Conservation (phyloP, 2,888 invertebrate genomes). For the Digitonthophagus gazella region DNA sequence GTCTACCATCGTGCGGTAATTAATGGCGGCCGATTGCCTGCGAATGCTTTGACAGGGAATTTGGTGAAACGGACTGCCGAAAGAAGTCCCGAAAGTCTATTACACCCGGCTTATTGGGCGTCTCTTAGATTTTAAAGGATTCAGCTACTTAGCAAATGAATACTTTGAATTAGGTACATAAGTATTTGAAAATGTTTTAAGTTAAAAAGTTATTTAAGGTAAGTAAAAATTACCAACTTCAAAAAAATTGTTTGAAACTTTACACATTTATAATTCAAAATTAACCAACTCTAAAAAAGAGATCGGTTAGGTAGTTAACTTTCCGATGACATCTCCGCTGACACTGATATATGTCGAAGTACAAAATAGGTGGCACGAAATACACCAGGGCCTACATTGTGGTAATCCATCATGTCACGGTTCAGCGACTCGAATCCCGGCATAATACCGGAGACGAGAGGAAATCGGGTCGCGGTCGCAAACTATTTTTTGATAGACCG, state of each 20-base stretch:
- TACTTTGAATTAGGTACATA: neutral
- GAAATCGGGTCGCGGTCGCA: neutral
- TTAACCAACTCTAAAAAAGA: neutral
- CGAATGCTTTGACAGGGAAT: conserved; percentile 12
- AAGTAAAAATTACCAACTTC: too few species aligned
- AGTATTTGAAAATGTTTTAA: too few species aligned
- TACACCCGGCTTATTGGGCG: neutral
- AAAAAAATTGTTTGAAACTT: too few species aligned
- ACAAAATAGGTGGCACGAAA: neutral
- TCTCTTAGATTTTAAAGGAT: neutral
- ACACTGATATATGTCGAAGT: neutral
- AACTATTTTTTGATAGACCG: neutral
- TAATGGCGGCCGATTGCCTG: conserved; percentile 13
- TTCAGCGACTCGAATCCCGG: neutral
- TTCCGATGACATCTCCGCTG: neutral
- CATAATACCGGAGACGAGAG: neutral
- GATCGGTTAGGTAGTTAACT: neutral
- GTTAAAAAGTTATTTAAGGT: too few species aligned
- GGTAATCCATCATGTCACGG: neutral
- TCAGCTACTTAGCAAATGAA: neutral
- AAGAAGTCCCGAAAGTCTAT: neutral
- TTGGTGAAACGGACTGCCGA: conserved; percentile 5
- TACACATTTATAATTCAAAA: neutral
- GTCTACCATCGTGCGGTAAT: conserved; percentile 9
- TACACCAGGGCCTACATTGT: neutral